A percentile compares a stretch with the other conserved stretches of the same genome.
Evolutionary conservation across 2,797 vertebrate species (phyloP).

Genomic region (Sphenopsis melanotis): DNA sequence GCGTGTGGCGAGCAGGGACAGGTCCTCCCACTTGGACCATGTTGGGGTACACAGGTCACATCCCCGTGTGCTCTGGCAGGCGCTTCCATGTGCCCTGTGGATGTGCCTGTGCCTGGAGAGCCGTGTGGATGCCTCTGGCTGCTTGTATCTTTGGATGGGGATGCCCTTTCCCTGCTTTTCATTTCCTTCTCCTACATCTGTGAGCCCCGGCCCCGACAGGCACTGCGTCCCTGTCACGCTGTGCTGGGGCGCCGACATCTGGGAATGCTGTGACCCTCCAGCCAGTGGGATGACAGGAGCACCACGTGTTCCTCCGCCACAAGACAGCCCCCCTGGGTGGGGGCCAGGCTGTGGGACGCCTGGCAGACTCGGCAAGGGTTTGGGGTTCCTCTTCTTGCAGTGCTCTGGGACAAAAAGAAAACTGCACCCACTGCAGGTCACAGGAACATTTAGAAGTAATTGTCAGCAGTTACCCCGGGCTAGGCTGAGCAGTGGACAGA

Average conservation of each 20-base stretch:
- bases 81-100: not conserved
- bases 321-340: not conserved
- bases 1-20: accelerated
- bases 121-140: accelerated
- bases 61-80: accelerated
- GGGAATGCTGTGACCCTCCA: not conserved
- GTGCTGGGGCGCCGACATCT: not conserved
- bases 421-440: not conserved
- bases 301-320: not conserved
- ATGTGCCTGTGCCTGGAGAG: not conserved
- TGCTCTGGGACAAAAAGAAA: not conserved
- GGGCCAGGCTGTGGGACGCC: accelerated
- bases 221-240: accelerated
- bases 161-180: not conserved
- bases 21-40: not conserved
- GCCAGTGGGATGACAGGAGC: not conserved
- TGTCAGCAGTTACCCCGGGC: not conserved
- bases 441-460: not conserved
- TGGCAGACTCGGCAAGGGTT: not conserved
- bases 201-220: not conserved
- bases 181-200: not conserved
- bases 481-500: not conserved
- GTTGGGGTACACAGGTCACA: not conserved
- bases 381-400: not conserved
- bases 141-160: not conserved